Conservation (phyloP, 2,113 vertebrate species). For the Tringa solitaria region DNA sequence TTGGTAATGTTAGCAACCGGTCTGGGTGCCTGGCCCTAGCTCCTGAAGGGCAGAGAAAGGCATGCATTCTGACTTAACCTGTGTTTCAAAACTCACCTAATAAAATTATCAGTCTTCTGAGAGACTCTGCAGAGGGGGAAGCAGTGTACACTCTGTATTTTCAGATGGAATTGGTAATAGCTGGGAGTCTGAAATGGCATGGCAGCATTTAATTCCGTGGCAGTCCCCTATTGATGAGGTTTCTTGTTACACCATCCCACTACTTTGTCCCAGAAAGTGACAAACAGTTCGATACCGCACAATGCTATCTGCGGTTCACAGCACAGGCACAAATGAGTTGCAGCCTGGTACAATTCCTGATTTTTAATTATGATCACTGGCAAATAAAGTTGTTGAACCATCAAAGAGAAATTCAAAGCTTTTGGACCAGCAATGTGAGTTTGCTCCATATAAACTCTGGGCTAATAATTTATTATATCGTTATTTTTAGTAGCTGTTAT, state of each 20-base stretch:
- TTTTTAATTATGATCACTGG: neutral
- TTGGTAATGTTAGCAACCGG: neutral
- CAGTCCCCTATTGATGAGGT: neutral
- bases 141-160: neutral
- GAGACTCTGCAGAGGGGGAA: neutral
- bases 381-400: neutral
- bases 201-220: neutral
- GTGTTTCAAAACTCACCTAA: neutral
- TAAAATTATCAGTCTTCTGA: neutral
- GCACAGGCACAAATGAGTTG: fast-evolving
- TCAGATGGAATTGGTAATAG: neutral
- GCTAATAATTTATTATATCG: neutral
- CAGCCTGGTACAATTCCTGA: neutral
- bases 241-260: neutral
- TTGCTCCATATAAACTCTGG: neutral
- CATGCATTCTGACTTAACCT: neutral
- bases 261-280: neutral
- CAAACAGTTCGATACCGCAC: neutral
- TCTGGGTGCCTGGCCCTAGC: neutral
- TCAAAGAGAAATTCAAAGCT: neutral
- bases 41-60: neutral
- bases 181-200: neutral
- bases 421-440: neutral
- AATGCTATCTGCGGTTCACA: fast-evolving
- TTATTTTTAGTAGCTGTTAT: neutral